Evolutionary conservation across 2,888 invertebrate species (phyloP), one percentile per base, ranked within the genome.

Genomic region (Acholoe squamosa): DNA sequence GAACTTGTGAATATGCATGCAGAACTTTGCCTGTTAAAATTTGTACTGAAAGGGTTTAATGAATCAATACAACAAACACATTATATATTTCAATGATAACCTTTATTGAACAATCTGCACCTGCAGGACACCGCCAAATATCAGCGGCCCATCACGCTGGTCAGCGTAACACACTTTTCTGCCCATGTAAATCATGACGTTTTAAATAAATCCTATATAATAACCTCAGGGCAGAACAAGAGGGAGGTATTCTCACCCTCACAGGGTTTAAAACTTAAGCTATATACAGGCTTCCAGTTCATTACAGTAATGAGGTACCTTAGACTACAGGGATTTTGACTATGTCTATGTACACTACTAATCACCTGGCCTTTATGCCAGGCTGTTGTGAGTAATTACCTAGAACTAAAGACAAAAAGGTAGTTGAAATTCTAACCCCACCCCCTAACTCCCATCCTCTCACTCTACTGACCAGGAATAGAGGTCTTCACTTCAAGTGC

Each of bases 91-190:
- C 43, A 61, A n/a, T 61, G 25, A 61, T 61, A 61, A 61, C 19
- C 61, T 61, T 61, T 61, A 61, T 61, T 61, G 61, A 61, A 61
- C 61, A 61, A 1, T 61, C n/a, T 61, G 61, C 61, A 61, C 61
- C 43, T 43, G 43, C 19, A 3, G 5, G 19, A n/a, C 14, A 14
- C 19, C 3, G 25, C 61, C 54, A 54, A 19, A n/a, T n/a, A n/a
- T n/a, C n/a, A n/a, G n/a, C n/a, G n/a, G n/a, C n/a, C n/a, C n/a
- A n/a, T n/a, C n/a, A n/a, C n/a, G n/a, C n/a, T n/a, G n/a, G n/a
- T n/a, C n/a, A n/a, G n/a, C n/a, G n/a, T n/a, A n/a, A n/a, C 10
- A 54, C 61, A 19, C 61, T 3, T 43, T 10, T 10, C 43, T 3
- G 43, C 43, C 43, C n/a, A n/a, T n/a, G n/a, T n/a, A 43, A 3